Base-by-base conservation (phyloP, 2,888 invertebrate genomes). In the Dusona sp. region DNA sequence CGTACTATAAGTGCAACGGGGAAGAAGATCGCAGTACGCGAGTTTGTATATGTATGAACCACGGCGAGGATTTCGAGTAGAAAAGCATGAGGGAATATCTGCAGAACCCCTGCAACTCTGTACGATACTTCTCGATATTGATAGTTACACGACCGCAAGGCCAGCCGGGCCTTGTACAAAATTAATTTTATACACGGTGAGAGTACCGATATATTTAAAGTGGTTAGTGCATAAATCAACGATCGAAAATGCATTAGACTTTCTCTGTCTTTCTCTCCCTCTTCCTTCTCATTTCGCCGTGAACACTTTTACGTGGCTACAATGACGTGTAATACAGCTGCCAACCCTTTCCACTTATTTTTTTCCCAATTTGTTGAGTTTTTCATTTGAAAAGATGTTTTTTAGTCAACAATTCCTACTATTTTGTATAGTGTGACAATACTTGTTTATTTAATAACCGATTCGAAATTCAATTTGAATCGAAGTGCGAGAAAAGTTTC, bases 161-260 rank as follows among this genome's bases (percentile, higher is more conserved):
- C 92, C 92, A 90, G 90, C 91, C 91, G 91, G 67, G 84, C 87
- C 90, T 91, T 90, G 91, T 92, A 92, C 89, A 90, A 92, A 93
- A 93, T 92, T 93, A 93, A 93, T 92, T 93, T 92, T 91, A 90
- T 91, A 92, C 92, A 91, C 91, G 91, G 91, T 91, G 87, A 89
- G 90, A 92, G 91, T 91, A 89, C 90, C 91, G 90, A 93, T 93
- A 92, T 91, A 92, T 92, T 91, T 90, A 89, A 88, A 82, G 88
- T 83, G 90, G 88, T 89, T 90, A 93, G 92, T 92, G 90, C 91
- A 93, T 93, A 93, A 93, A 93, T 93, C 92, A 93, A 89, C 83
- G 89, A 93, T 93, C 92, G 93, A 81, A 80, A 93, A 93, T 92
- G 92, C 92, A 91, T 92, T 92, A 91, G 91, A 92, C 64, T 67